Base-by-base conservation (phyloP, 2,797 vertebrate genomes). In the Bucorvus abyssinicus region DNA sequence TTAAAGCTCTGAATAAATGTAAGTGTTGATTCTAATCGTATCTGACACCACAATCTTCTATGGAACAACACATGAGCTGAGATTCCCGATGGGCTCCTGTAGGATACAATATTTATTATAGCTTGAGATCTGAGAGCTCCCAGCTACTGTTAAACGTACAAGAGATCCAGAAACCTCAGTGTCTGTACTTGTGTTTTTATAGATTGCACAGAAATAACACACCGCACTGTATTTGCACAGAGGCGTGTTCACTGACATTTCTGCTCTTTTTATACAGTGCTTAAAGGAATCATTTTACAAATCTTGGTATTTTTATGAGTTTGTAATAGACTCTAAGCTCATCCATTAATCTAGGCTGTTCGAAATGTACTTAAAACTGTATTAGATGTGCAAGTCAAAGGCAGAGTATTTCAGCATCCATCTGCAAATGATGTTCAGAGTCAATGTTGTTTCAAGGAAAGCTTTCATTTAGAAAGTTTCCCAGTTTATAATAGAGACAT, bases 31-130 rank as follows among this genome's bases (percentile, higher is more conserved):
- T 97, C 90, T 98, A 98, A 98, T 96, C 92, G 79, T 93, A 97
- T 95, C 95, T 98, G 97, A 98, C 97, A 97, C 97, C 94, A 96
- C 94, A 96, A 86, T 98, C 97, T 98, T 97, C 96, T 94, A 10
- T 92, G 92, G 95, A 97, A 70, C 94, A 97, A 27, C 96, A 83
- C 95, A 92, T 91, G 96, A 97, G 96, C 92, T 93, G 70, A 83
- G 94, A 93, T 97, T 98, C 98, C 97, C 97, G 53, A 36, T 38
- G 96, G 97, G 93, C 94, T 94, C 82, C 92, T 91, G 88, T 53
- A 96, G 82, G 93, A 97, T 97, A 96, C 96, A 98, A 97, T 98
- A 97, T 98, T 98, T 98, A 97, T 98, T 97, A 94, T 87, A 94
- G 94, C 52, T 97, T 77, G 96, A 96, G 96, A 98, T 97, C 97